A percentile compares a stretch with the other conserved stretches of the same genome.
phyloP scores from a whole-genome alignment of 2,113 vertebrate genomes.

The Strigops habroptila region DNA sequence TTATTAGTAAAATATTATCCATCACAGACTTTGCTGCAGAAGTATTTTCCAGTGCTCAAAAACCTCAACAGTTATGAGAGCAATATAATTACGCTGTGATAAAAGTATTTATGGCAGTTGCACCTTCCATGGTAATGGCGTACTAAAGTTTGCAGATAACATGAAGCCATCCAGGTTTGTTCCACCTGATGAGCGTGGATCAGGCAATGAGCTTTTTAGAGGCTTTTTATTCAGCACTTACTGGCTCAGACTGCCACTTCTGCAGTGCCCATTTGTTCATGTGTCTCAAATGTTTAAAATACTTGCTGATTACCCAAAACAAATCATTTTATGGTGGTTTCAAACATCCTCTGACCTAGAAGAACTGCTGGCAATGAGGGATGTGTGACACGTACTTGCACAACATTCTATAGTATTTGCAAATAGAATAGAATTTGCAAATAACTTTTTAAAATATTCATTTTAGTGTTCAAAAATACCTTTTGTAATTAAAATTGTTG shows the following conservation, averaged over 20 bases:
- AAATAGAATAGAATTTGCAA: background rate
- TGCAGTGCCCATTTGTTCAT: background rate
- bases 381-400: background rate
- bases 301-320: background rate
- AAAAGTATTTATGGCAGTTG: background rate
- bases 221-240: background rate
- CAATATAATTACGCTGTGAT: background rate
- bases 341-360: background rate
- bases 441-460: background rate
- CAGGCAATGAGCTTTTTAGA: no score
- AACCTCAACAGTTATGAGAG: background rate
- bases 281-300: background rate
- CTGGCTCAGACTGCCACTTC: background rate
- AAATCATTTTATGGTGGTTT: background rate
- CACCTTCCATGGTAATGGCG: background rate
- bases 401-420: background rate
- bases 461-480: background rate
- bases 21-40: rapidly evolving
- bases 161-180: background rate
- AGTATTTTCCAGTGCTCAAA: background rate
- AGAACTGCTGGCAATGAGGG: background rate
- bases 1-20: rapidly evolving
- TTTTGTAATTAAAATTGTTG: background rate
- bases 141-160: background rate
- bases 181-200: no score